Base-by-base conservation (phyloP, 2,888 invertebrate species). In the Hedya salicella region DNA sequence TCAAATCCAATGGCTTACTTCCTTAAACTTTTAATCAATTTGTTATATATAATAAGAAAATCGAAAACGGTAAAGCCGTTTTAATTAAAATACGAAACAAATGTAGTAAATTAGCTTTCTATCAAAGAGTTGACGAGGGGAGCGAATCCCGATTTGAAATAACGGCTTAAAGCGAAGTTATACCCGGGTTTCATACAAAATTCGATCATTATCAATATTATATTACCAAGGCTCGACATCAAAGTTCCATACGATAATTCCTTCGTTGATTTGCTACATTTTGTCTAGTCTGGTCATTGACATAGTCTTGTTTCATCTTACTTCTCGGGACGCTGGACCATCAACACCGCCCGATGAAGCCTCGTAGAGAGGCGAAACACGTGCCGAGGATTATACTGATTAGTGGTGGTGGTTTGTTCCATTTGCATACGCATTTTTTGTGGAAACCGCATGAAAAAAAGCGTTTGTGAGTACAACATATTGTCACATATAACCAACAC, bases 31-130 rank as follows among this genome's bases (percentile, higher is more conserved):
- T n/a, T 46, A 59, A 60, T 59, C 30, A 49, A 64, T 32, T 36
- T 21, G 48, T 52, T 48, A 49, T 69, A 53, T 71, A 71, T 70
- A 56, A 59, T 17, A 56, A 56, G 64, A 59, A 68, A 68, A 69
- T 67, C 60, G 56, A 61, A 62, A 62, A 61, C 68, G 53, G 66
- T 60, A 70, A 73, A 73, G 71, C 75, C 73, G 68, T 73, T 79
- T 81, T 81, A 79, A 82, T 80, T 79, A 79, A 80, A 81, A 79
- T 72, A 71, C 71, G 74, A 78, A 77, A 78, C 75, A 73, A 69
- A 66, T 72, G 67, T 73, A 68, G 71, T 79, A 77, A 80, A 82
- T 82, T 80, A 77, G 73, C 75, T 73, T 75, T 70, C 76, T 73
- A 75, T 72, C 66, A 73, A 36, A 17, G 71, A 71, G 70, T 70